A percentile compares a stretch with the other conserved stretches of the same genome.
Conservation (phyloP, 1,140 invertebrate genomes). For the Galleria mellonella region DNA sequence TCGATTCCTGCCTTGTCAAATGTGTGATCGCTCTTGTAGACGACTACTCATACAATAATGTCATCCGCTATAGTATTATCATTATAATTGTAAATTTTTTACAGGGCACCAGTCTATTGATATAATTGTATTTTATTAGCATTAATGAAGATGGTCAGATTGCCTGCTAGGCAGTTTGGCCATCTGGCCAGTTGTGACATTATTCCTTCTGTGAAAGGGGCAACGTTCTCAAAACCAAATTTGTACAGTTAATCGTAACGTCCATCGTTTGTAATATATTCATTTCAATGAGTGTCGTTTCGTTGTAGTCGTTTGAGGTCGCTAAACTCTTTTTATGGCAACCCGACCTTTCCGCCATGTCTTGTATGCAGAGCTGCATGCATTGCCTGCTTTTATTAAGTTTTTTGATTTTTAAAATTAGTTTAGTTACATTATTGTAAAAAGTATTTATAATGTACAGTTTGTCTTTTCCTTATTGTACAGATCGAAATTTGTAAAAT, state of each 20-base stretch:
- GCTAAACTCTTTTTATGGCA: conserved; percentile 72
- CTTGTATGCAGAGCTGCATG: conserved; percentile 77
- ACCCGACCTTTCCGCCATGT: conserved; percentile 76
- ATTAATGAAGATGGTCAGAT: conserved; percentile 67
- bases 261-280: conserved; percentile 75
- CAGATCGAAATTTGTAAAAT: conserved; percentile 75
- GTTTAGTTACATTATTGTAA: conserved; percentile 74
- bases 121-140: conserved; percentile 54
- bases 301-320: conserved; percentile 73
- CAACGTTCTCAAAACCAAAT: conserved; percentile 70
- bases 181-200: conserved; percentile 74
- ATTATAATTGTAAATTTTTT: conserved; percentile 74
- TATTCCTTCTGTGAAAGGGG: conserved; percentile 76
- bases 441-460: conserved; percentile 70
- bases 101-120: conserved; percentile 67
- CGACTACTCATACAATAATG: conserved; percentile 64
- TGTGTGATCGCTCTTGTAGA: conserved; percentile 38
- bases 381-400: conserved; percentile 77
- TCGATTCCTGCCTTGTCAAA: conserved; percentile 29
- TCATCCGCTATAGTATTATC: conserved; percentile 48
- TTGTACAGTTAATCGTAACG: conserved; percentile 70
- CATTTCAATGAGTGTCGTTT: conserved; percentile 75
- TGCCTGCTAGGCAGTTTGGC: conserved; percentile 67
- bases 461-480: conserved; percentile 71
- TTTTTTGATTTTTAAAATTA: conserved; percentile 65